Evolutionary conservation across 2,113 vertebrate genomes (phyloP), one percentile per base, ranked within the genome.

Genomic region (Crotalus viridis): DNA sequence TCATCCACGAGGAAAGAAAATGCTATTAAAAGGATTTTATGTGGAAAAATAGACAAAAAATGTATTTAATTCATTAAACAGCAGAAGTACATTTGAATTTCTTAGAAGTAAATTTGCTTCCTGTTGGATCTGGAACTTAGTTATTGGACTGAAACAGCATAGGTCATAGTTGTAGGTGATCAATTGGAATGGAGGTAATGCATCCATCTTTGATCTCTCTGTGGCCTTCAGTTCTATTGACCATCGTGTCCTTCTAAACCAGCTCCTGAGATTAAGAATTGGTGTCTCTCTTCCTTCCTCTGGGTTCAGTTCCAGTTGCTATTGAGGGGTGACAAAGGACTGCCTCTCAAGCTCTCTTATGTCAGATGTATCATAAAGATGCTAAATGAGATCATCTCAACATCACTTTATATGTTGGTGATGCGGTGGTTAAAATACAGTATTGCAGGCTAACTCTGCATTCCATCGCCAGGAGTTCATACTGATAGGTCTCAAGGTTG

Each of bases 1-100:
- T 51, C 15, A 17, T n/a, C 51, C 26, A 52, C 3, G 56, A 85
- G 48, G 85, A 88, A 59, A 3, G 15, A 81, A 51, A 89, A 39
- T 52, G 28, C 5, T 61, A 86, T 93, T 90, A 86, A 86, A 61
- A 86, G 19, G 28, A 59, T 28, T 90, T 86, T 86, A 51, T 61
- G 74, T 48, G 52, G 43, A 61, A 93, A 17, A 85, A 26, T 46
- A 92, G 39, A 89, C 8, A 81, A 90, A 74, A 61, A 74, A 90
- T 90, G 74, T 87, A 92, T 88, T 89, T 90, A 39, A 93, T 61
- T 93, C 43, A 51, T 90, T 43, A 87, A 86, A 56, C 55, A 54
- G n/a, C 46, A n/a, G 55, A 64, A 86, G n/a, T 90, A 39, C 86
- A 90, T 48, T 19, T 54, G 74, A n/a, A 86, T 86, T 81, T 81